Percentiles rank a stretch among this genome's conserved stretches.
These are phyloP conservation scores for Heptranchias perlo DNA, from an alignment of 2,113 vertebrate species.

Conservation along the genomic window DNA sequence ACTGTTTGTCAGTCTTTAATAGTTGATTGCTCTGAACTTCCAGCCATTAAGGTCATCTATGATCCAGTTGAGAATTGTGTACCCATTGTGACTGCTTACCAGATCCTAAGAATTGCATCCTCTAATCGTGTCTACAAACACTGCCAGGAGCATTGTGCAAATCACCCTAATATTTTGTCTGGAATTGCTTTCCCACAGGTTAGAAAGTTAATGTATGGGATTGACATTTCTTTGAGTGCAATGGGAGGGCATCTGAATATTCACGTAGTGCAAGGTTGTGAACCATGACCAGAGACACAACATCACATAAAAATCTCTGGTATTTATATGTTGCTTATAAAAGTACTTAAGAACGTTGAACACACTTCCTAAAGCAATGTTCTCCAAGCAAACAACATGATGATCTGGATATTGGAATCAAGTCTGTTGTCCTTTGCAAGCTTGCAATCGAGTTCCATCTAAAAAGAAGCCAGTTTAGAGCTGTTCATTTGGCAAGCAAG, in stretches of 20 bases:
- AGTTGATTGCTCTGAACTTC: neutral
- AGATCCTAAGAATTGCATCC: neutral
- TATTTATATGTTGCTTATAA: neutral
- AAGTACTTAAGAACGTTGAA: neutral
- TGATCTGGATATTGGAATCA: neutral
- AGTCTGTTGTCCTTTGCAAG: neutral
- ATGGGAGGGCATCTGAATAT: neutral
- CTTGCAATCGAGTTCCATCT: neutral
- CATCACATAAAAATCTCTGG: neutral
- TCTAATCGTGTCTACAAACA: neutral
- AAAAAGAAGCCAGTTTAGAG: neutral
- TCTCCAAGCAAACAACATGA: neutral
- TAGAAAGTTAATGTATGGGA: neutral
- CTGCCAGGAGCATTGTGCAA: neutral
- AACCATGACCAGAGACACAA: neutral
- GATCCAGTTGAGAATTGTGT: neutral
- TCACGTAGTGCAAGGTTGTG: neutral
- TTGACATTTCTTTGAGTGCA: neutral
- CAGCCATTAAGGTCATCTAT: neutral
- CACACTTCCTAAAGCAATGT: neutral
- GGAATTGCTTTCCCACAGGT: neutral
- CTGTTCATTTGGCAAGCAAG: neutral
- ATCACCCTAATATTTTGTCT: neutral
- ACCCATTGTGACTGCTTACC: neutral
- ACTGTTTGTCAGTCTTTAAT: neutral